phyloP scores from a whole-genome alignment of 1,140 invertebrate genomes.

The Sycobia sp. region DNA sequence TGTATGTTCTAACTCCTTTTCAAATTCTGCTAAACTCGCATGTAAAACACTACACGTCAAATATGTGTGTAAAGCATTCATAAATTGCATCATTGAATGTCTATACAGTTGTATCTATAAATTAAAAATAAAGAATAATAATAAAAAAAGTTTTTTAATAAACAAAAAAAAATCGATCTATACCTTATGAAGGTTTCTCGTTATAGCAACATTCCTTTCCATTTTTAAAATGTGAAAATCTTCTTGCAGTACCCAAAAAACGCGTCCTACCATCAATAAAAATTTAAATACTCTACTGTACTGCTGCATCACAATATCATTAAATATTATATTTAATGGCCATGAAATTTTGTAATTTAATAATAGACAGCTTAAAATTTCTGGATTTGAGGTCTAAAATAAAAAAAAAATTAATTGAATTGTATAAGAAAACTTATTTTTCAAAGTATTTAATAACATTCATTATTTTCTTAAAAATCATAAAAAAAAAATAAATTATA shows the following conservation, averaged over 20 bases:
- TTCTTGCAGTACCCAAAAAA: slow-evolving; percentile 73
- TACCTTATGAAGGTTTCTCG: slow-evolving; percentile 55
- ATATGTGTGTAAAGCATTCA: slow-evolving; percentile 74
- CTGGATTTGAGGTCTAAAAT: slow-evolving; percentile 61
- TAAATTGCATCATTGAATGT: slow-evolving; percentile 75
- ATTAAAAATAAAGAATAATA: slow-evolving; percentile 4
- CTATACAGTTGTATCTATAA: slow-evolving; percentile 67
- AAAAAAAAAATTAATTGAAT: slow-evolving; percentile 17
- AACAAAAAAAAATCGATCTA: slow-evolving; percentile 8
- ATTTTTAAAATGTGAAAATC: slow-evolving; percentile 64
- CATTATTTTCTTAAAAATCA: slow-evolving; percentile 7
- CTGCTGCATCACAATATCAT: slow-evolving; percentile 68
- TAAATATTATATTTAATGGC: slow-evolving; percentile 79
- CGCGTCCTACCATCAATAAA: slow-evolving; percentile 74
- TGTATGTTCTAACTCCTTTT: slow-evolving; percentile 67
- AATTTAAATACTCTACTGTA: slow-evolving; percentile 78
- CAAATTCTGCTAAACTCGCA: slow-evolving; percentile 72
- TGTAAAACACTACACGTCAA: slow-evolving; percentile 73
- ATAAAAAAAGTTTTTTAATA: slow-evolving; percentile 34
- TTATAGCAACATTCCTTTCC: slow-evolving; percentile 44
- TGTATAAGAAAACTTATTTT: slow-evolving; percentile 12
- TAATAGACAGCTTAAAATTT: slow-evolving; percentile 69
- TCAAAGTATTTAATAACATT: not conserved
- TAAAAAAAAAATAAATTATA: not conserved
- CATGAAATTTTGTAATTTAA: slow-evolving; percentile 74